These are phyloP conservation scores for Tragulus kanchil DNA, from an alignment of 2,113 vertebrate species.

Conservation along the genomic window DNA sequence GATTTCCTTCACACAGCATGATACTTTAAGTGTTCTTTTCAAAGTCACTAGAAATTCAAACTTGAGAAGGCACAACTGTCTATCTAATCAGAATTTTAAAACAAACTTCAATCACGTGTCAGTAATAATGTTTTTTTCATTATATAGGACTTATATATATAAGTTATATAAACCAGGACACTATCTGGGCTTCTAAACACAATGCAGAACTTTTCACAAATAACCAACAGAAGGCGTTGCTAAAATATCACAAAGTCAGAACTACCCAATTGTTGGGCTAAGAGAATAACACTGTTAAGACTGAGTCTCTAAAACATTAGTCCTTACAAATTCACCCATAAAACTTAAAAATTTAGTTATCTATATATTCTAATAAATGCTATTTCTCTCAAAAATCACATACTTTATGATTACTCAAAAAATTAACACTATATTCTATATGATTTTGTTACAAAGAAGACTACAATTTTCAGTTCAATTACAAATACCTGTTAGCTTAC, in stretches of 20 bases:
- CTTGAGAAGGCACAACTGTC: neutral
- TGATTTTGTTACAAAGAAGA: slow-evolving; percentile 21
- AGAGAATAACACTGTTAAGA: slow-evolving; percentile 57
- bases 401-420: slow-evolving; percentile 56
- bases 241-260: slow-evolving; percentile 57
- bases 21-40: slow-evolving; percentile 36
- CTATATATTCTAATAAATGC: slow-evolving; percentile 1
- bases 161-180: neutral
- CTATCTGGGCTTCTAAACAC: slow-evolving; percentile 75
- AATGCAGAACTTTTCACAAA: slow-evolving; percentile 58
- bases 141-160: neutral
- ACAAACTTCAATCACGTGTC: slow-evolving; percentile 30
- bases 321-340: slow-evolving; percentile 42
- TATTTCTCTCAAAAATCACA: slow-evolving; percentile 61
- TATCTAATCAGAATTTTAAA: slow-evolving; percentile 59
- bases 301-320: slow-evolving; percentile 47
- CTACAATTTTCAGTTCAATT: slow-evolving; percentile 22
- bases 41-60: slow-evolving; percentile 51
- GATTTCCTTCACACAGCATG: neutral
- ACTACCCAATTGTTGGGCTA: slow-evolving; percentile 20
- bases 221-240: neutral
- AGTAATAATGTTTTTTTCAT: slow-evolving; percentile 53
- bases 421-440: neutral
- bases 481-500: neutral
- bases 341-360: slow-evolving; percentile 40